Evolutionary conservation across 92 coral and sea anemone species (phyloP).

Genomic region (Meandrina meandrites): DNA sequence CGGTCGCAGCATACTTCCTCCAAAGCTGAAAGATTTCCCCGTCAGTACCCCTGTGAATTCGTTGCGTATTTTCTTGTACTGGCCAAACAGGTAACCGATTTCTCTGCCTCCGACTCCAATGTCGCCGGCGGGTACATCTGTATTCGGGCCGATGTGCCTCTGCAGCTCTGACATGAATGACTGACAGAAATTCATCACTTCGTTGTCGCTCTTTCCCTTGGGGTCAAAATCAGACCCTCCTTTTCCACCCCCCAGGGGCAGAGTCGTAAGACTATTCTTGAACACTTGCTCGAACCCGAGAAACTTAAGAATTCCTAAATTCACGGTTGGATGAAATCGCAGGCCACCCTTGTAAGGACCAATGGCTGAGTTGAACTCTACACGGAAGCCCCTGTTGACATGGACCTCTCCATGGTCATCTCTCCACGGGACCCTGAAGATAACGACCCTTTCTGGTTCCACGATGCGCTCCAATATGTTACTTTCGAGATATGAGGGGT

Average conservation of each 20-base stretch:
- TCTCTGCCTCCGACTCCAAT: constrained; percentile 91
- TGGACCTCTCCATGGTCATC: constrained; percentile 71
- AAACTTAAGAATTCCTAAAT: constrained; percentile 82
- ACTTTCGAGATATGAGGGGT: constrained; percentile 60
- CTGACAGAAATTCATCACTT: constrained; percentile 93
- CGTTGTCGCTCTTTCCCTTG: constrained; percentile 82
- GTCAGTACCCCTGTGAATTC: constrained; percentile 91
- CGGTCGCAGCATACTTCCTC: constrained; percentile 88
- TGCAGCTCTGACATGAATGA: constrained; percentile 90
- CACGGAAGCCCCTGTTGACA: constrained; percentile 84
- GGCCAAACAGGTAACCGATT: constrained; percentile 92
- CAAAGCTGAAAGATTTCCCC: constrained; percentile 75
- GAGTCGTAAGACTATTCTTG: constrained; percentile 87
- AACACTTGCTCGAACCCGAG: constrained; percentile 89
- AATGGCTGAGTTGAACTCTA: constrained; percentile 87
- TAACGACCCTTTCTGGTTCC: constrained; percentile 88
- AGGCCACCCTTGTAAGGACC: constrained; percentile 91
- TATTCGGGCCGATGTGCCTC: constrained; percentile 92
- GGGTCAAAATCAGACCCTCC: constrained; percentile 94
- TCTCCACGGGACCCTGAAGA: constrained; percentile 92
- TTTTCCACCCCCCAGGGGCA: constrained; percentile 90
- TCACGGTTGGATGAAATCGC: constrained; percentile 84
- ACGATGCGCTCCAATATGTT: constrained; percentile 84
- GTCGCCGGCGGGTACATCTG: constrained; percentile 93
- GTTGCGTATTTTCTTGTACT: constrained; percentile 85